phyloP scores from a whole-genome alignment of 2,113 vertebrate species.

The Notiomystis cincta region DNA sequence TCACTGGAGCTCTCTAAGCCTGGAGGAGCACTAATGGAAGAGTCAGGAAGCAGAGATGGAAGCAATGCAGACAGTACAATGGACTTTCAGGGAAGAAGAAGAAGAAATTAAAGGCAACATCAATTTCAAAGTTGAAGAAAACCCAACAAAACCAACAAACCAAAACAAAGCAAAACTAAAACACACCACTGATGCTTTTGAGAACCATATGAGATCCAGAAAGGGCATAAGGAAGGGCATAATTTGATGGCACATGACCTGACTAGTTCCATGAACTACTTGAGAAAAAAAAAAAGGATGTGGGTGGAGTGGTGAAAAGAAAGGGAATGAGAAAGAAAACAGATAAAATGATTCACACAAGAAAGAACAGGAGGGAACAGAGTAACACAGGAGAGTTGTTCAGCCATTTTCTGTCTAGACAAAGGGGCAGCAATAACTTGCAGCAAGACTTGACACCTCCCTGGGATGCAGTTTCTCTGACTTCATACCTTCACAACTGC shows the following conservation, averaged over 20 bases:
- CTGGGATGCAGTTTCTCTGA: not conserved
- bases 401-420: not conserved
- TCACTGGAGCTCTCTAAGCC: not conserved
- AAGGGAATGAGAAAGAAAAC: not conserved
- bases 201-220: not conserved
- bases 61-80: not conserved
- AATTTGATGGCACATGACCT: not conserved
- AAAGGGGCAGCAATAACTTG: not conserved
- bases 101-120: not conserved
- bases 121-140: not conserved
- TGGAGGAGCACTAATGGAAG: not conserved
- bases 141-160: not conserved
- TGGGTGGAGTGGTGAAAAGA: not conserved
- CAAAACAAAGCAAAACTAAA: not conserved
- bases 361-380: not conserved
- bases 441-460: not conserved
- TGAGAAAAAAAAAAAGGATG: not conserved
- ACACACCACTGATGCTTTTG: not conserved
- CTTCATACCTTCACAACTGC: slow-evolving; percentile 1
- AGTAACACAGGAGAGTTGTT: not conserved
- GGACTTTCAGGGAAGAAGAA: not conserved
- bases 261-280: not conserved
- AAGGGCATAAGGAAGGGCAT: accelerated
- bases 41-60: not conserved
- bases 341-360: not conserved